These are phyloP conservation scores for Cotesia typhae DNA, from an alignment of 1,140 invertebrate species.

Conservation along the genomic window DNA sequence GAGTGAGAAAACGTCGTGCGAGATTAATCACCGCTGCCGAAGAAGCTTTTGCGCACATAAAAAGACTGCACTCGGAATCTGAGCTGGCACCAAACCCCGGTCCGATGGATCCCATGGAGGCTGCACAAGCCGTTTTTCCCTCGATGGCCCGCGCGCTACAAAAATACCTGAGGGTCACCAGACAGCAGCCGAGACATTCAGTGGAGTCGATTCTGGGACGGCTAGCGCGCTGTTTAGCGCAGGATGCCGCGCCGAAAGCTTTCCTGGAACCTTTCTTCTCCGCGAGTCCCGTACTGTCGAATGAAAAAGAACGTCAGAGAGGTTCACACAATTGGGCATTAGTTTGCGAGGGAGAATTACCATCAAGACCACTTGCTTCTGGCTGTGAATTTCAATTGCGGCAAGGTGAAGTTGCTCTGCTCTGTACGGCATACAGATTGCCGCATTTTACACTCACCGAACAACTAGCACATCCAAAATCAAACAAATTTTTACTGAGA, in stretches of 20 bases:
- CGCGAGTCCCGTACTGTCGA: slow-evolving; percentile 80
- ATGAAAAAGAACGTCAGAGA: slow-evolving; percentile 78
- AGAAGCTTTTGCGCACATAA: slow-evolving; percentile 97
- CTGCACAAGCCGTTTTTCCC: slow-evolving; percentile 96
- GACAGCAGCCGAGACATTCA: slow-evolving; percentile 94
- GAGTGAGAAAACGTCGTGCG: slow-evolving; percentile 90
- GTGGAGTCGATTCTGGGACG: slow-evolving; percentile 91
- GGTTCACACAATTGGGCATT: slow-evolving; percentile 90
- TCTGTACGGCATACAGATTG: slow-evolving; percentile 84
- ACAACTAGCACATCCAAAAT: slow-evolving; percentile 94
- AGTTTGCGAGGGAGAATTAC: slow-evolving; percentile 84
- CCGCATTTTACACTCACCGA: slow-evolving; percentile 95
- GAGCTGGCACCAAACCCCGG: slow-evolving; percentile 62
- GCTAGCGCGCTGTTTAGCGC: slow-evolving; percentile 87
- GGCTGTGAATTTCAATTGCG: slow-evolving; percentile 89
- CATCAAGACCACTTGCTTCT: slow-evolving; percentile 84
- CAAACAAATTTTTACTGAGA: slow-evolving; percentile 93
- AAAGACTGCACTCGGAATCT: slow-evolving; percentile 76
- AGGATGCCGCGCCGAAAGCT: slow-evolving; percentile 91
- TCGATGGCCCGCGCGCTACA: slow-evolving; percentile 94
- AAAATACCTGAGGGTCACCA: slow-evolving; percentile 93
- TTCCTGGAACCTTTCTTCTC: slow-evolving; percentile 91
- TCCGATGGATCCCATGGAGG: slow-evolving; percentile 92
- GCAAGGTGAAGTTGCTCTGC: slow-evolving; percentile 91
- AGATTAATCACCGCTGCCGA: slow-evolving; percentile 91